These are phyloP conservation scores for Parus major DNA, from an alignment of 2,113 vertebrate species.

Conservation along the genomic window DNA sequence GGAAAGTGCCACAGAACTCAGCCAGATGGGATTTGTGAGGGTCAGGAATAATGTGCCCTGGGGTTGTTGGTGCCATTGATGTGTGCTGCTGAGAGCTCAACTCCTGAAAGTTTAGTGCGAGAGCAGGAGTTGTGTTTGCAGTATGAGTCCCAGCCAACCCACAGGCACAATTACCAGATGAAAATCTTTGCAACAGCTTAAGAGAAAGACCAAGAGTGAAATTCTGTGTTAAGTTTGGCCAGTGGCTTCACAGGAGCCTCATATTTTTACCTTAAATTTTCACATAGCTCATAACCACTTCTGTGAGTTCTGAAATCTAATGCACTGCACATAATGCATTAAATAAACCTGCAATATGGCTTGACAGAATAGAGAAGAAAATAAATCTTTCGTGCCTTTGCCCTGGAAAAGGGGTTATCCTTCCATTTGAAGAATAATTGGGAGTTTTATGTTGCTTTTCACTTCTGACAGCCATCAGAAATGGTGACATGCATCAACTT, in stretches of 20 bases:
- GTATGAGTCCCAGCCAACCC: background rate
- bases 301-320: slow-evolving; percentile 3
- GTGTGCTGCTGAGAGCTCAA: background rate
- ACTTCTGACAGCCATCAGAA: background rate
- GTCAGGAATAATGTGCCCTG: background rate
- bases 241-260: background rate
- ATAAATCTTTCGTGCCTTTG: background rate
- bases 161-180: slow-evolving; percentile 17
- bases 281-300: background rate
- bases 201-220: background rate
- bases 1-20: background rate
- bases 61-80: background rate
- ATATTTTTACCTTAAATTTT: background rate
- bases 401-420: slow-evolving; percentile 3
- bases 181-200: background rate
- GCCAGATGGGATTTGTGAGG: background rate
- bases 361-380: background rate
- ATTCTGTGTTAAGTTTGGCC: background rate
- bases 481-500: background rate
- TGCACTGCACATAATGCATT: background rate
- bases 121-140: background rate
- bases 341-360: background rate
- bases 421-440: slow-evolving; percentile 32
- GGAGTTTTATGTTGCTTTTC: slow-evolving; percentile 41
- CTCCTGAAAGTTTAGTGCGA: background rate